phyloP scores from a whole-genome alignment of 2,113 vertebrate genomes.

The Oreochromis spilurus region DNA sequence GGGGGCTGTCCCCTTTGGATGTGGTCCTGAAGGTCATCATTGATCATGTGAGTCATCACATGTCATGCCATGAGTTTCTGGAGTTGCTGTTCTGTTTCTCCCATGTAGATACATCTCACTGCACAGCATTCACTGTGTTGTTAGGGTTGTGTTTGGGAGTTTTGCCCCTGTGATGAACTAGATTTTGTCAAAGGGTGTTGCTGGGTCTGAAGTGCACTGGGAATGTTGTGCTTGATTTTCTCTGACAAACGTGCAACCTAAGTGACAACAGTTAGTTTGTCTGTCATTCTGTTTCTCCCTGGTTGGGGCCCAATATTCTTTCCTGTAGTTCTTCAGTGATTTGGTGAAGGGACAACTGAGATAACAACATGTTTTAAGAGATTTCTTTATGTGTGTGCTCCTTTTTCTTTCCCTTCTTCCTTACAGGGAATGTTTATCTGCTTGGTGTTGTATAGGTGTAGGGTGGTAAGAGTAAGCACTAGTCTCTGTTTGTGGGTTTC shows the following conservation, averaged over 20 bases:
- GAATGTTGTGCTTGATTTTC: neutral
- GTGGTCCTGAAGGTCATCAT: no score
- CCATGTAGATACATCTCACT: neutral
- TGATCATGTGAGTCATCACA: neutral
- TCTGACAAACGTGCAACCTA: neutral
- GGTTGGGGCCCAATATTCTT: neutral
- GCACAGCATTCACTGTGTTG: neutral
- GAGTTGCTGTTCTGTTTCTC: neutral
- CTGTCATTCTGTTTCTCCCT: neutral
- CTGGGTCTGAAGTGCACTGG: neutral
- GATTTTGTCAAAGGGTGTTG: neutral
- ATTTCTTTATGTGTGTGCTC: neutral
- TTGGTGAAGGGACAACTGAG: neutral
- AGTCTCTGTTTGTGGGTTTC: neutral
- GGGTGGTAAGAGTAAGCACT: neutral
- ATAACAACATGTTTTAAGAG: neutral
- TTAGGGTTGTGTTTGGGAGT: neutral
- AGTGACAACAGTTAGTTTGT: neutral
- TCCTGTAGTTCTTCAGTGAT: neutral
- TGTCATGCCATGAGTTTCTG: neutral
- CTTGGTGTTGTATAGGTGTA: neutral
- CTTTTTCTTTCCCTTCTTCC: neutral
- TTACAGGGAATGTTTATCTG: fast-evolving
- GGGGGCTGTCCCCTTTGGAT: no score
- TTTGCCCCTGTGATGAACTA: neutral